Base-by-base conservation (phyloP, 2,888 invertebrate species). In the Erebia ligea region DNA sequence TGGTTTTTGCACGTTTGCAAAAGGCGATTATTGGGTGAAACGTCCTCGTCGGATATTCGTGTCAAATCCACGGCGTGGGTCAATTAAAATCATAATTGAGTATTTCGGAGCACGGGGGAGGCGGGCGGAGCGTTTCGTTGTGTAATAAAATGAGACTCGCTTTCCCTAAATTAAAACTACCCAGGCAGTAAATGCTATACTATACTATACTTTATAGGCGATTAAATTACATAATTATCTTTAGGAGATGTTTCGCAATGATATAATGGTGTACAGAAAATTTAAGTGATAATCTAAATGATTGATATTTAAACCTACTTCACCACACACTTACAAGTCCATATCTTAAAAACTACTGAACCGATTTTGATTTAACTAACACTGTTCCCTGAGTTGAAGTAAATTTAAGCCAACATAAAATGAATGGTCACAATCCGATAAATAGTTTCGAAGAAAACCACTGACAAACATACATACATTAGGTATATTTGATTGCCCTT, bases 81-180 rank as follows among this genome's bases (percentile, higher is more conserved):
- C 85, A 89, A 90, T 90, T 90, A 88, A 89, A 89, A 89, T 87
- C 83, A 85, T 88, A 90, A 90, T 90, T 86, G 88, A 86, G 84
- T 86, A 83, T 86, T 87, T 84, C 80, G 84, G 76, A 76, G 78
- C 73, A 72, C 67, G 65, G 75, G 70, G 76, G 68, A 54, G 63
- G 73, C 64, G 73, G 70, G 73, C 66, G 75, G 75, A 76, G 74
- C 75, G 74, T 76, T 70, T 76, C 77, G 70, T 72, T 76, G 72
- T 76, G 73, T 70, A 73, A 75, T 76, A 72, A 73, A 78, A 75
- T 77, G 76, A 74, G 76, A 76, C 70, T 77, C 70, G 70, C 72
- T 74, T 71, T 73, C 40, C 70, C 69, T 57, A 66, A 57, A 57
- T 66, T 66, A 66, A 57, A 66, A 66, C 66, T 66, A 66, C 66